Base-by-base conservation (phyloP, 1,140 invertebrate genomes). In the Drosophila persimilis region DNA sequence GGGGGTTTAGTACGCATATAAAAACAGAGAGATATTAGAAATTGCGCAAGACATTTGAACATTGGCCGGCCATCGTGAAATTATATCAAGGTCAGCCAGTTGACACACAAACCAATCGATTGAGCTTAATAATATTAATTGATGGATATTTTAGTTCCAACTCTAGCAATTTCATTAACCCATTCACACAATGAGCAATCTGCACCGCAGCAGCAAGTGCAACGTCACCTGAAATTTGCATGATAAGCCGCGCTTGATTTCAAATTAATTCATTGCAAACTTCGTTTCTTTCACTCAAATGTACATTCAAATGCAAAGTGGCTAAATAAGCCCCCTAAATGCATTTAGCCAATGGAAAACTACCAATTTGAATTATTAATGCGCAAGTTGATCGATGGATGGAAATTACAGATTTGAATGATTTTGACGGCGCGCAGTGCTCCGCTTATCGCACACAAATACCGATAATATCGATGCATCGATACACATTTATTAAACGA, bases 71-170 rank as follows among this genome's bases (percentile, higher is more conserved):
- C 78, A 70, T 86, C 73, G 62, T 84, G 76, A 75, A 85, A 84
- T 81, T 86, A 85, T 85, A 85, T 85, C 81, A 85, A 88, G 81
- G 81, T 88, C 81, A 81, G 58, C 74, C 11, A 29, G 74, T 77
- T 88, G 74, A 88, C 81, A 85, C 70, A 80, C 63, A 86, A 85
- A 81, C 73, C 69, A 64, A 85, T 88, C 75, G 77, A 85, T 88
- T 85, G 73, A 77, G 65, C 81, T 88, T 81, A 88, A 58, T 75
- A 77, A 88, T 77, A 86, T 86, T 85, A 86, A 85, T 85, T 81
- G 83, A 85, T 86, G 69, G 77, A 86, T 81, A 62, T 86, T 69
- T 77, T 53, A 58, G 61, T 60, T 61, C 80, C 58, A 66, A 50
- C 52, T 52, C 53, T 45, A 35, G 67, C 24, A 26, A 26, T 26